A percentile compares a stretch with the other conserved stretches of the same genome.
Evolutionary conservation across 2,113 vertebrate species (phyloP).

Genomic region (Ctenodactylus gundi): DNA sequence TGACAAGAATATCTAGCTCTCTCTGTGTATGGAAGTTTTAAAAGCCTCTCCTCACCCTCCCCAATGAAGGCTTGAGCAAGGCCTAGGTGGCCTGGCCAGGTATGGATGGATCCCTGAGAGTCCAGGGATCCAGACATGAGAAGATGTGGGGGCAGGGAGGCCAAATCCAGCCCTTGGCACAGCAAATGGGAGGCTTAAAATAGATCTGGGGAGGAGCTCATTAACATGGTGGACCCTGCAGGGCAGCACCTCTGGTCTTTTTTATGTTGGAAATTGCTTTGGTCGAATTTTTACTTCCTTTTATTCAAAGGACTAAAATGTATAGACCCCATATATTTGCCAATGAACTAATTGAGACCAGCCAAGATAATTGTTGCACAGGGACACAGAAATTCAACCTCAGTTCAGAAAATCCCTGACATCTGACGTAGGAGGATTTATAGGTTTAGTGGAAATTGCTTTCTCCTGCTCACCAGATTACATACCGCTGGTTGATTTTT

Average conservation of each 20-base stretch:
- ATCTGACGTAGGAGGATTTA: conserved; percentile 93
- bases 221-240: not conserved
- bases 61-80: too few species aligned
- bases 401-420: conserved; percentile 89
- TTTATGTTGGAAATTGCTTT: conserved; percentile 35
- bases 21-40: not conserved
- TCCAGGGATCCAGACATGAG: not conserved
- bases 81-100: not conserved
- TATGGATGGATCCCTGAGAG: not conserved
- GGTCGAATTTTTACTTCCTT: conserved; percentile 22
- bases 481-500: conserved; percentile 85
- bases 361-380: conserved; percentile 72
- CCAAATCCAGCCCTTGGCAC: conserved; percentile 44
- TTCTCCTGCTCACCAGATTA: conserved; percentile 90
- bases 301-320: not conserved
- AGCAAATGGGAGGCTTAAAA: conserved; percentile 59
- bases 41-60: not conserved
- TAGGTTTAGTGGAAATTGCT: conserved; percentile 92
- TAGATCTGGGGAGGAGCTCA: conserved; percentile 21
- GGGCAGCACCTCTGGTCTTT: not conserved
- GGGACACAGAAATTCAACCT: conserved; percentile 80
- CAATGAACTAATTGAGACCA: conserved; percentile 75
- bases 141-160: not conserved
- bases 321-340: not conserved
- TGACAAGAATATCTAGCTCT: not conserved